Evolutionary conservation across 2,888 invertebrate species (phyloP), one percentile per base, ranked within the genome.

Genomic region (Mimas tiliae): DNA sequence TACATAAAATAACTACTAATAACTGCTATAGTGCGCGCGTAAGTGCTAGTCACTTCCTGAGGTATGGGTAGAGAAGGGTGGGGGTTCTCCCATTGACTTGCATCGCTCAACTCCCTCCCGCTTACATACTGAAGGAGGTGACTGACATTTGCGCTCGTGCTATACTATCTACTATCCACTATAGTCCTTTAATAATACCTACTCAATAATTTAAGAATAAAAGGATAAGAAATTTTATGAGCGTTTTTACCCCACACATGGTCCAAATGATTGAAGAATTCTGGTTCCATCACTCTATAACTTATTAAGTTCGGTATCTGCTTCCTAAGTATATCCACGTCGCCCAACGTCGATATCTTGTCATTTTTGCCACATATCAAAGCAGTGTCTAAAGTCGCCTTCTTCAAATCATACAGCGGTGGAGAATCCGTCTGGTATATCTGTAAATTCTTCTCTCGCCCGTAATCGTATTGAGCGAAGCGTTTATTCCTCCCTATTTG

Each of bases 391-490:
- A 82, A 80, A 0, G 75, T 84, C 7, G 88, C 75, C 63, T 79
- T 80, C 9, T 62, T 72, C 53, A 89, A 65, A 45, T 86, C 74
- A 63, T 88, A 88, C 0, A 69, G 65, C 0, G 88, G 88, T 0
- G 87, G 82, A 0, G 42, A 42, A 0, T 9, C 16, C 0, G 75
- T 72, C 0, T 75, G 72, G 51, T 89, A 89, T 0, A 63, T 16
- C 0, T 47, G 27, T 50, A 82, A 38, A 67, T 88, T 89, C 42
- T 70, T 58, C 0, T 1, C 19, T 0, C 55, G 6, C 0, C 87
- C 86, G 62, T 87, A 83, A 52, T 89, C 84, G 62, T 81, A 89
- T 4, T 73, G 65, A 0, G 73, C 68, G 66, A 89, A 89, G 8
- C 64, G 71, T 50, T 70, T 74, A 0, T 72, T 70, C 2, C 63